Percentiles rank a stretch among this genome's conserved stretches.
These are phyloP conservation scores for Philotrypesis tridentata DNA, from an alignment of 1,140 invertebrate species.

Conservation along the genomic window DNA sequence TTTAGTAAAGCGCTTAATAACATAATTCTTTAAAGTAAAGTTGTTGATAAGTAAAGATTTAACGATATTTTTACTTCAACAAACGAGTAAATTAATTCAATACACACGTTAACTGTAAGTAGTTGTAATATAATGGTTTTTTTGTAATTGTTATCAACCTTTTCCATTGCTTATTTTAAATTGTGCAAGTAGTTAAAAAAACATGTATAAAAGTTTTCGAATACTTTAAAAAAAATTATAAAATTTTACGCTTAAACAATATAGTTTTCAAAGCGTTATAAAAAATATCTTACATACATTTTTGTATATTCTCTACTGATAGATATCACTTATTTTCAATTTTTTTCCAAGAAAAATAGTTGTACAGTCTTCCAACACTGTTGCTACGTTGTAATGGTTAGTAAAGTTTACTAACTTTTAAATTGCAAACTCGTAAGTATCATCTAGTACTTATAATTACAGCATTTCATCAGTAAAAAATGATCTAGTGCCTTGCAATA, in stretches of 20 bases:
- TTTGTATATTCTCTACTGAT: constrained; percentile 1
- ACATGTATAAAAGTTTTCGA: neutral
- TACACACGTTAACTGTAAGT: neutral
- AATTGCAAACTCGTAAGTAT: neutral
- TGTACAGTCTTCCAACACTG: constrained; percentile 32
- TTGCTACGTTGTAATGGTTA: neutral
- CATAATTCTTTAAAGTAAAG: neutral
- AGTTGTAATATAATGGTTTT: neutral
- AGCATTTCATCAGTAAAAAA: neutral
- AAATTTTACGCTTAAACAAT: neutral
- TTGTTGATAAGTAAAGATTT: neutral
- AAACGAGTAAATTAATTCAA: neutral
- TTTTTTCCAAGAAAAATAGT: constrained; percentile 28
- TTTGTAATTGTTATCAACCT: neutral
- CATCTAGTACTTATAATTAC: neutral
- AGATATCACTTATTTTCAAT: constrained; percentile 8
- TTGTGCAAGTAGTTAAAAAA: neutral
- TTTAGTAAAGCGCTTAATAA: neutral
- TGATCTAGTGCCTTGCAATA: neutral
- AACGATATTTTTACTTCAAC: neutral
- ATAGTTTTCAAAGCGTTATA: constrained; percentile 33
- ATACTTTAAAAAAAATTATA: neutral
- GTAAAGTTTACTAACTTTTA: neutral
- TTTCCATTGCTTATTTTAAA: neutral
- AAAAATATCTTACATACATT: constrained; percentile 32